Base-by-base conservation (phyloP, 1,140 invertebrate species). In the Goniozus legneri region DNA sequence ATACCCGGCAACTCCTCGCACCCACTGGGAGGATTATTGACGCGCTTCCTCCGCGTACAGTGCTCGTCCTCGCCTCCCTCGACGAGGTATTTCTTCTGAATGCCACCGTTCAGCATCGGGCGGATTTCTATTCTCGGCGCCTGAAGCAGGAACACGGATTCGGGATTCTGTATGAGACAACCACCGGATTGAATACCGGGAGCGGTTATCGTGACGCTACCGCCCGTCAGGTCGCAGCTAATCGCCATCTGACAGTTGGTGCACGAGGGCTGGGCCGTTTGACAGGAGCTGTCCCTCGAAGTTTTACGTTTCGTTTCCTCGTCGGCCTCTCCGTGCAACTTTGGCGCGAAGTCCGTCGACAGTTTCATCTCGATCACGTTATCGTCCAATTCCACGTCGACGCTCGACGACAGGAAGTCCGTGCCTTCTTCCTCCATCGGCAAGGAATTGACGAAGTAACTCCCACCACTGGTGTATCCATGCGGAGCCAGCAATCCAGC, bases 1-100 rank as follows among this genome's bases (percentile, higher is more conserved):
- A 38, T 65, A 0, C 65, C 67, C 1, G 73, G 65, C 3, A 75
- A 41, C 15, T 74, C 71, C 32, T 69, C 67, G 44, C 64, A 74
- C 0, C 66, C 67, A 35, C 69, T 71, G 0, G 66, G 69, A 0
- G 62, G 54, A 30, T 27, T 4, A 4, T 4, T 10, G 24, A 6
- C 24, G 24, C 24, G 10, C n/a, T n/a, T n/a, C n/a, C n/a, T n/a
- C n/a, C n/a, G n/a, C n/a, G n/a, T n/a, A n/a, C n/a, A n/a, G n/a
- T n/a, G 30, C 14, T 30, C 13, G n/a, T 20, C 30, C 14, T 50
- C 48, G 37, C 39, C 10, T 62, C 58, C 2, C 33, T 49, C 0
- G 64, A 50, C 2, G 57, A 30, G n/a, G n/a, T n/a, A 12, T 33
- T 34, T 44, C 12, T 64, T 68, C 15, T 67, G 58, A 1, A 69